These are phyloP conservation scores for Oikopleura dioica DNA, from an alignment of 23 tunicate species.

Conservation along the genomic window DNA sequence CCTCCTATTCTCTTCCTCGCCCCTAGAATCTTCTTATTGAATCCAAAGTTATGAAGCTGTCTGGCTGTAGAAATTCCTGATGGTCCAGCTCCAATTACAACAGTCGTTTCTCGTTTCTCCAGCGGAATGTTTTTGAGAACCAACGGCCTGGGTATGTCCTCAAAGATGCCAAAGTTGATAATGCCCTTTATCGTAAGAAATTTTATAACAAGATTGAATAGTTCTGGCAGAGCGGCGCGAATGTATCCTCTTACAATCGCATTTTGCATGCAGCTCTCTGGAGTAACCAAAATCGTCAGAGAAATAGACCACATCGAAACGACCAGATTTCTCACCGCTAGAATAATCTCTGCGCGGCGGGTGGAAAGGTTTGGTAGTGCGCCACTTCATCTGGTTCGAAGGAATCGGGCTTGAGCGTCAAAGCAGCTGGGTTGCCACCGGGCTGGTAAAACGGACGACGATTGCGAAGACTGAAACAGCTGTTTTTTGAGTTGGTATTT, in stretches of 20 bases:
- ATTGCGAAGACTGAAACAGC: too few relatives aligned
- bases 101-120: constrained; percentile 9
- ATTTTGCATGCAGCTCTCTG: constrained; percentile 21
- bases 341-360: constrained; percentile 11
- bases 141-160: neutral
- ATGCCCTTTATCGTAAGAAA: constrained; percentile 34
- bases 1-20: constrained; percentile 63
- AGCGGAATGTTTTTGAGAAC: neutral
- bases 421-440: constrained; percentile 48
- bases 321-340: constrained; percentile 60
- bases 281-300: constrained; percentile 24
- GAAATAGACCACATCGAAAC: constrained; percentile 44
- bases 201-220: constrained; percentile 25
- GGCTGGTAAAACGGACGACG: constrained; percentile 84
- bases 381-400: constrained; percentile 81
- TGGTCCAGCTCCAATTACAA: constrained; percentile 69
- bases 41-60: constrained; percentile 75
- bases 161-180: neutral
- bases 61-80: constrained; percentile 64
- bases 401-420: constrained; percentile 67
- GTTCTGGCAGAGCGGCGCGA: constrained; percentile 24
- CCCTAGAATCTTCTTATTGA: constrained; percentile 34
- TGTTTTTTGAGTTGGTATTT: too few relatives aligned
- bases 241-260: constrained; percentile 37
- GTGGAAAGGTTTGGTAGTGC: constrained; percentile 26